phyloP scores from a whole-genome alignment of 2,113 vertebrate genomes.

The human (Homo sapiens) region DNA sequence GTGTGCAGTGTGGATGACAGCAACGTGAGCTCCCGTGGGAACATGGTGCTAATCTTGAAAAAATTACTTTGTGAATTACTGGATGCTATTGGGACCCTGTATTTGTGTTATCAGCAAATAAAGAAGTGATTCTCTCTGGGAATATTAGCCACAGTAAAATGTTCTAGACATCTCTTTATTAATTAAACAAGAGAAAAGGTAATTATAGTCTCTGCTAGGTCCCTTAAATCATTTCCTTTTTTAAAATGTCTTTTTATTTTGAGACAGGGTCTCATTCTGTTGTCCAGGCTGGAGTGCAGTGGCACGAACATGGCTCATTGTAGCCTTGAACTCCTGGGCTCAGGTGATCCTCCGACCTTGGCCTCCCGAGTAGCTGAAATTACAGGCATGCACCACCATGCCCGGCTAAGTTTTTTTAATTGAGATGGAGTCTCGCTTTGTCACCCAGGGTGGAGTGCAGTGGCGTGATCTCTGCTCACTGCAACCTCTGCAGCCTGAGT shows the following conservation, averaged over 20 bases:
- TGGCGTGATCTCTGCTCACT: no score
- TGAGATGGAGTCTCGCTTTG: no score
- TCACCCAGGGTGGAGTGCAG: no score
- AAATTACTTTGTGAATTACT: slow-evolving; percentile 45
- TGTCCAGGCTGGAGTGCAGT: neutral
- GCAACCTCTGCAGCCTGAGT: no score
- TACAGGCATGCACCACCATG: no score
- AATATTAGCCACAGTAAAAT: neutral
- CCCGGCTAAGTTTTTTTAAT: no score
- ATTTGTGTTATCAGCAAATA: neutral
- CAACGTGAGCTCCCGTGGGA: neutral
- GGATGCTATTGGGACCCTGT: neutral
- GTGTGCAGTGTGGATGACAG: neutral
- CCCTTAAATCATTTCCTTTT: neutral
- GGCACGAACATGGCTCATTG: no score
- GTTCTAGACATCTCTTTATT: neutral
- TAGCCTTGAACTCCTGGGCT: neutral
- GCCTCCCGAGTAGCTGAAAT: neutral
- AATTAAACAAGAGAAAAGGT: slow-evolving; percentile 29
- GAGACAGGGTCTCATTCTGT: neutral
- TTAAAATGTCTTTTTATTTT: neutral
- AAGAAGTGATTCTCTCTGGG: neutral
- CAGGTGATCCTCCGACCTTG: no score
- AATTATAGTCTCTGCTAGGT: neutral
- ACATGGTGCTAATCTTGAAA: neutral